Evolutionary conservation across 2,113 vertebrate species (phyloP).

Genomic region (Phycodurus eques): DNA sequence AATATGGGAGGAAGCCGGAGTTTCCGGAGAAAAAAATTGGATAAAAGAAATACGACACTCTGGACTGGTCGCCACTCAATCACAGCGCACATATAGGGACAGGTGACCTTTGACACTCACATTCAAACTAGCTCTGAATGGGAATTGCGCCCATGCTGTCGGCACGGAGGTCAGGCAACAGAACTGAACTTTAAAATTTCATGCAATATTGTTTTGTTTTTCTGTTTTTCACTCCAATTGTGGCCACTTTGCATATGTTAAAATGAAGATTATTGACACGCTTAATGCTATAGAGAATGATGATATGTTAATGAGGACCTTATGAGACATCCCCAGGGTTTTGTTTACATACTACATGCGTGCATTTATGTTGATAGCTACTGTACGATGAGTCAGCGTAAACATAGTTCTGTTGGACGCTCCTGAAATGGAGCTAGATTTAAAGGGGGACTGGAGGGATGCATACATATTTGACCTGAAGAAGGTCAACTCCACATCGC

Average conservation of each 20-base stretch:
- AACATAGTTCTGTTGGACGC: neutral
- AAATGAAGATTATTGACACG: conserved; percentile 59
- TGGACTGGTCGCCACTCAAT: no score
- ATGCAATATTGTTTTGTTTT: neutral
- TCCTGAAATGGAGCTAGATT: neutral
- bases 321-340: conserved; percentile 40
- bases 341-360: conserved; percentile 10
- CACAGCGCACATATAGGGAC: no score
- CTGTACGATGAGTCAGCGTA: neutral
- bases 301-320: conserved; percentile 60
- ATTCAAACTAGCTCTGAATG: no score
- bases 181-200: neutral
- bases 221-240: no score
- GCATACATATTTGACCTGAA: conserved; percentile 57
- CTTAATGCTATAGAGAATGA: conserved; percentile 33
- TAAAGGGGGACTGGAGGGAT: neutral
- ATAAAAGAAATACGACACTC: no score
- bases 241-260: conserved; percentile 44
- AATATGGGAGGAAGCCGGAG: no score
- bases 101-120: no score
- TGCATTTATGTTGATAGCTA: conserved; percentile 8
- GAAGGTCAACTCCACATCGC: conserved; percentile 72
- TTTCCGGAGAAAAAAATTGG: no score
- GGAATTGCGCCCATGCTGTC: no score
- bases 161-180: no score